phyloP scores from a whole-genome alignment of 2,113 vertebrate species.

The Aspiorhynchus laticeps region DNA sequence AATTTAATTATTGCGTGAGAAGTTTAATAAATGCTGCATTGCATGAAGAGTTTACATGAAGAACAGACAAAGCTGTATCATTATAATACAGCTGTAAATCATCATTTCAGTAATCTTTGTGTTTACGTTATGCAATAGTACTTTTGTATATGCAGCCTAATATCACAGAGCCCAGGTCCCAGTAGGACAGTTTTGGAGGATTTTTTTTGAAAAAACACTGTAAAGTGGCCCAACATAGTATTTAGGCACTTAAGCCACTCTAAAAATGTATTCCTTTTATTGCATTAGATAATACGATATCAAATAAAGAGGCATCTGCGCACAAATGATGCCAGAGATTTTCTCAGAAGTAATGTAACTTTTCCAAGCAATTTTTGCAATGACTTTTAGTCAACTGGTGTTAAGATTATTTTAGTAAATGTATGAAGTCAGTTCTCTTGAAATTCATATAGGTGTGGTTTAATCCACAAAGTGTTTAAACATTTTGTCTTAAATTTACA shows the following conservation, averaged over 20 bases:
- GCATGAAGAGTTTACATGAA: neutral
- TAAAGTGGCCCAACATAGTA: neutral
- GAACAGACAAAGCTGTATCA: neutral
- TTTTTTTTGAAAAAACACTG: conserved; percentile 22
- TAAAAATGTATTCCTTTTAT: neutral
- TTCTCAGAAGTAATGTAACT: neutral
- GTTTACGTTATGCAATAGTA: conserved; percentile 11
- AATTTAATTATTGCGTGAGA: neutral
- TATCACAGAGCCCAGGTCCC: neutral
- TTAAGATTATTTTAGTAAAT: neutral
- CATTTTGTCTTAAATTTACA: neutral
- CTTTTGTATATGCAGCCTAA: conserved; percentile 21
- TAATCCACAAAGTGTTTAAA: neutral
- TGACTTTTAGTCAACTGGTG: neutral
- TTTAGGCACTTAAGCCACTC: neutral
- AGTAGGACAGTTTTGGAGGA: neutral
- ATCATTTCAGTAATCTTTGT: neutral
- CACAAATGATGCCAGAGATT: neutral
- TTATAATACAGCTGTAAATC: conserved; percentile 5
- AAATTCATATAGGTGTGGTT: neutral
- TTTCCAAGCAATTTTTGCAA: neutral
- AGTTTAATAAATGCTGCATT: neutral
- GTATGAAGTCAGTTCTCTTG: neutral
- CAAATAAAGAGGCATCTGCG: neutral
- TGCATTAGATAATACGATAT: conserved; percentile 18